These are phyloP conservation scores for Pithys albifrons DNA, from an alignment of 2,113 vertebrate species.

Conservation along the genomic window DNA sequence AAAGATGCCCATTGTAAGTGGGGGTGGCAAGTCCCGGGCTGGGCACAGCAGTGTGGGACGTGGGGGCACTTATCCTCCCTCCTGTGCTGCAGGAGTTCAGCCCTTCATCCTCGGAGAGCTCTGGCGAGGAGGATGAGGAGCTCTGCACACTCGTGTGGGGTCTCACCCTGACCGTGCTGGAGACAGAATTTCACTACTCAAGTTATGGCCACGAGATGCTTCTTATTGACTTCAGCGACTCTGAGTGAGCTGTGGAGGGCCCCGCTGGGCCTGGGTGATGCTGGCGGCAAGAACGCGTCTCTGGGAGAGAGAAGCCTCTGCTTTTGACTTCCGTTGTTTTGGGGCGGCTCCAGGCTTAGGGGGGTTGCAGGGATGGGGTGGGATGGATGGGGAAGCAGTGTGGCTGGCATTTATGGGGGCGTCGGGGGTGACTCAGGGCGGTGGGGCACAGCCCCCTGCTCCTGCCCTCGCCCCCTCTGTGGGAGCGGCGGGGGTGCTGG, in stretches of 20 bases:
- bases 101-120: constrained; percentile 38
- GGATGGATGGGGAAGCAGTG: not conserved
- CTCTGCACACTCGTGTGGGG: constrained; percentile 64
- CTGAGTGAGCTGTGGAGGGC: not conserved
- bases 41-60: no score
- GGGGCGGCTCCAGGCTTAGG: not conserved
- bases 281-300: not conserved
- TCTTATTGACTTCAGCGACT: not conserved
- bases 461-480: no score
- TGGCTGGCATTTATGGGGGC: not conserved
- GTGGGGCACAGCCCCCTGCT: not conserved
- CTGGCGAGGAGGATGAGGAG: constrained; percentile 53
- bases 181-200: not conserved
- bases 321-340: not conserved
- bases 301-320: not conserved
- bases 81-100: not conserved
- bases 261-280: not conserved
- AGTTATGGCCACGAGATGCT: accelerated
- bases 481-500: no score
- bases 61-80: not conserved
- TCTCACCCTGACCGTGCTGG: constrained; percentile 65
- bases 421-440: no score
- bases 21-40: accelerated
- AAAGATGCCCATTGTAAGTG: not conserved
- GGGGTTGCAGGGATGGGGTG: not conserved